phyloP scores from a whole-genome alignment of 2,797 vertebrate genomes.

The Molossus alvarezi region DNA sequence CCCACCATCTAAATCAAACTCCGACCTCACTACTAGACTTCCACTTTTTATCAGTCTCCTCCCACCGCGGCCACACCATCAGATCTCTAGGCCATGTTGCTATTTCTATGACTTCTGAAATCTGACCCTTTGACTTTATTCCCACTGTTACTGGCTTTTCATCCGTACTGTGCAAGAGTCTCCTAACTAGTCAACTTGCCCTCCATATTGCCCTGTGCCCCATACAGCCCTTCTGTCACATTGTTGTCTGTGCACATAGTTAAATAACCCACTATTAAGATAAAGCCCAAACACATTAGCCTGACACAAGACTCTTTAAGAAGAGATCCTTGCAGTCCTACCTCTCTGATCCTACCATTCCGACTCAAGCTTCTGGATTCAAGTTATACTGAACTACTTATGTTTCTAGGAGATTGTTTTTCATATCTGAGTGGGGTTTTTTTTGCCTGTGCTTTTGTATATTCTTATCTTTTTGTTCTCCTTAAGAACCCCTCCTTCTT shows the following conservation, averaged over 20 bases:
- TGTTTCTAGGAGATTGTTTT: constrained; percentile 30
- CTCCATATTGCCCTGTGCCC: neutral
- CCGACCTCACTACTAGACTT: neutral
- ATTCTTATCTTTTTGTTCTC: constrained; percentile 43
- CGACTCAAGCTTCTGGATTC: constrained; percentile 15
- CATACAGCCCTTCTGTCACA: neutral
- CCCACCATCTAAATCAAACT: neutral
- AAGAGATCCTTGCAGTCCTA: neutral
- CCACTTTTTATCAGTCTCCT: neutral
- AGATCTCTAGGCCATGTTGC: neutral
- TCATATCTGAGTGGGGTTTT: neutral
- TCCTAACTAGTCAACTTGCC: neutral
- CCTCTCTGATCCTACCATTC: neutral
- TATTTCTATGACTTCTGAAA: neutral
- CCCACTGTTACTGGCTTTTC: neutral
- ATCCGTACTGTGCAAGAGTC: neutral
- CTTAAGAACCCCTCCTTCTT: neutral
- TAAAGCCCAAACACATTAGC: neutral
- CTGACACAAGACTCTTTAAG: neutral
- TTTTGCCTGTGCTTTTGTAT: neutral
- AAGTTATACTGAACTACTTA: constrained; percentile 27
- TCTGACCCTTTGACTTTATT: neutral
- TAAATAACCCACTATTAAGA: neutral
- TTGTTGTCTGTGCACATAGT: neutral
- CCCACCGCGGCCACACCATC: neutral